Base-by-base conservation (phyloP, 2,888 invertebrate species). In the Agrotis exclamationis region DNA sequence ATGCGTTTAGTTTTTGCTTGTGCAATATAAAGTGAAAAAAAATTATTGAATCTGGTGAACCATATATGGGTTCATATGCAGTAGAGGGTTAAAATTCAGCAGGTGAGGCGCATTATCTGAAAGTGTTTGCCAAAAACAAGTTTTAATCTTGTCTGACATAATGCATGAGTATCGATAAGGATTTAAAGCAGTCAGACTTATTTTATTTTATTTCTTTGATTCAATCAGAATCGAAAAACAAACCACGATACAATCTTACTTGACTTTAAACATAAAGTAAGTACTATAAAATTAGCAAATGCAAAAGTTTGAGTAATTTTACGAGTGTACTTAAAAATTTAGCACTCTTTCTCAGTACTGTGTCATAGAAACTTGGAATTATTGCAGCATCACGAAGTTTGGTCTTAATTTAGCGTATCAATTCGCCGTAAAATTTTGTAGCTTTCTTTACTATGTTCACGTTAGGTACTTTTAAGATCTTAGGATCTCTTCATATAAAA, bases 401-500 rank as follows among this genome's bases (percentile, higher is more conserved):
- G 57, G 54, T 83, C 75, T 71, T 82, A 79, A 82, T 82, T 83
- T 62, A 18, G 62, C 63, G 66, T 76, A 83, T 83, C 84, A 83
- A 79, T 71, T 66, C 33, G 58, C 57, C 70, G 68, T 85, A 83
- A 83, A 83, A 70, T 71, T 73, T 85, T 83, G 73, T 80, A 70
- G 76, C 70, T 56, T 60, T 65, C 66, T 69, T 69, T 76, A 83
- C 76, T 67, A 60, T 69, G 80, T 79, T 58, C 66, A 68, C 62
- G 50, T 65, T 71, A 39, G 39, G 11, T 39, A 64, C 75, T 74
- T 70, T 75, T 82, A 70, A 67, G 69, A 73, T 62, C 54, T 63
- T 59, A 47, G 48, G 54, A 51, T 63, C 39, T 50, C 39, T 24
- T 58, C 50, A 51, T 45, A 65, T 81, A 80, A 84, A 80, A 83